Evolutionary conservation across 2,888 invertebrate genomes (phyloP).

Genomic region (Aromia moschata): DNA sequence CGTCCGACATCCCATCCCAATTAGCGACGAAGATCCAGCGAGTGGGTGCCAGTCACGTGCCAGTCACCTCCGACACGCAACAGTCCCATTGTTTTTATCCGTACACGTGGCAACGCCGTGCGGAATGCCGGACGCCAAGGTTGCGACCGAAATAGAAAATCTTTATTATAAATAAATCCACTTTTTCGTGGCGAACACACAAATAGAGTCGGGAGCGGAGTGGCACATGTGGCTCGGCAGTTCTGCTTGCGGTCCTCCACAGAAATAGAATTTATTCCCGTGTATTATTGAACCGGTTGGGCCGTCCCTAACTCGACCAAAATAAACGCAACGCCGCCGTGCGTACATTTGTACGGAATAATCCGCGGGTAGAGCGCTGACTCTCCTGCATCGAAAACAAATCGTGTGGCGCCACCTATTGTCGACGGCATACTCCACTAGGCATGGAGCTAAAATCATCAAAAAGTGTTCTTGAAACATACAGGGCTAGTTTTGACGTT

Average conservation of each 20-base stretch:
- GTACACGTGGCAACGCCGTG: constrained; percentile 56
- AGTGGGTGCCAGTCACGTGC: constrained; percentile 23
- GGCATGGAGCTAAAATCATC: no score
- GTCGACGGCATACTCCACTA: no score
- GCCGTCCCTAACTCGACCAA: no score
- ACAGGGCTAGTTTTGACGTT: no score
- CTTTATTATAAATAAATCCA: constrained; percentile 63
- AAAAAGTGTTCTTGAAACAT: no score
- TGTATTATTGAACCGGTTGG: no score
- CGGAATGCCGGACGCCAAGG: constrained; percentile 61
- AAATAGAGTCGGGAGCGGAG: constrained; percentile 50
- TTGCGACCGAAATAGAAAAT: constrained; percentile 62
- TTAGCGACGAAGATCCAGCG: constrained; percentile 11
- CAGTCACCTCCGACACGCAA: constrained; percentile 45
- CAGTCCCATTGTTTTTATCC: constrained; percentile 56
- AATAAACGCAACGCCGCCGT: no score
- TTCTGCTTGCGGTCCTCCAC: constrained; percentile 44
- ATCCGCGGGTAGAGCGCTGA: no score
- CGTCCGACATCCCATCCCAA: constrained; percentile 5
- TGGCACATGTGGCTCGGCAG: constrained; percentile 41
- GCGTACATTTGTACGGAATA: no score
- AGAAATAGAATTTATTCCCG: no score
- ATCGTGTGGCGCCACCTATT: no score
- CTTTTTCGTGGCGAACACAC: constrained; percentile 56
- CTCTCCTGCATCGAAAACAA: no score